Percentiles rank a stretch among this genome's conserved stretches.
Conservation (phyloP, 2,113 vertebrate genomes). For the Notarius quadriscutis region DNA sequence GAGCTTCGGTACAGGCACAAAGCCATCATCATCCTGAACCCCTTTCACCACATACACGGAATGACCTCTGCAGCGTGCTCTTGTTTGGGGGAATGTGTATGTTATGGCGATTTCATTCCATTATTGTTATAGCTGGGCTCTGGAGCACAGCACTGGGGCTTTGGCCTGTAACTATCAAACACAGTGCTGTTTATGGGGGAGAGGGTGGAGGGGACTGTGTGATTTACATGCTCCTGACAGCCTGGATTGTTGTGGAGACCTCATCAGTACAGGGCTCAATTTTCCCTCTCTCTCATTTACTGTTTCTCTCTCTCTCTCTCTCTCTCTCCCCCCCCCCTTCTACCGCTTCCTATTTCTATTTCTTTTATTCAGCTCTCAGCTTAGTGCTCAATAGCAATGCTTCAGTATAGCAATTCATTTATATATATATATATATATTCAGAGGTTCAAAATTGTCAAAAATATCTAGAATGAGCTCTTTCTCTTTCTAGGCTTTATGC, state of each 20-base stretch:
- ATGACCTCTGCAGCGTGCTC: constrained; percentile 18
- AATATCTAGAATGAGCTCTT: background rate
- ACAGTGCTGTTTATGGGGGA: constrained; percentile 60
- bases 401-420: background rate
- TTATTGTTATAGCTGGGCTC: constrained; percentile 52
- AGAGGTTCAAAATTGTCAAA: background rate
- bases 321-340: background rate
- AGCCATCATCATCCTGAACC: constrained; percentile 58
- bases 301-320: background rate
- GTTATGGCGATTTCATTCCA: constrained; percentile 54
- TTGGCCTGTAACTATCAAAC: constrained; percentile 61
- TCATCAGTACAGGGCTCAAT: constrained; percentile 54
- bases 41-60: constrained; percentile 34
- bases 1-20: constrained; percentile 45
- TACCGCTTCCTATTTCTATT: constrained; percentile 6
- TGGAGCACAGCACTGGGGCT: constrained; percentile 40
- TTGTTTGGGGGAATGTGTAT: constrained; percentile 37
- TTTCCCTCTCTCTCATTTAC: constrained; percentile 4
- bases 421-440: background rate
- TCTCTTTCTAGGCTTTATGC: constrained; percentile 80
- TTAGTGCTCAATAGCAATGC: background rate
- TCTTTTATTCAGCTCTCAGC: background rate
- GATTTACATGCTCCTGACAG: constrained; percentile 67
- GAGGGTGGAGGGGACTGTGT: constrained; percentile 43
- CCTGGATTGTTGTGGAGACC: constrained; percentile 64